Evolutionary conservation across 1,140 invertebrate genomes (phyloP).

Genomic region (Drosophila sproati): DNA sequence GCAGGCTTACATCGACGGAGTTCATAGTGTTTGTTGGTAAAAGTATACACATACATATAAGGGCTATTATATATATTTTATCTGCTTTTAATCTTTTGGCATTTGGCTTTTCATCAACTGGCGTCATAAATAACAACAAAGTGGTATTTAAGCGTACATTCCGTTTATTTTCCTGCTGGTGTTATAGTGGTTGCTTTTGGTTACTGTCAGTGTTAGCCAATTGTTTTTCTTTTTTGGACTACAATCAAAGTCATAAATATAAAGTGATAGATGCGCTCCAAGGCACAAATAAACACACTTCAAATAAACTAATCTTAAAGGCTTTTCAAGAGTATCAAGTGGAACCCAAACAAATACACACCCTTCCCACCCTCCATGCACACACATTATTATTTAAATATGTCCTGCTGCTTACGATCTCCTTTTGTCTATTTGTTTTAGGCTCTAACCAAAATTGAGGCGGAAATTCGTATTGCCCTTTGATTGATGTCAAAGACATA

Average conservation of each 20-base stretch:
- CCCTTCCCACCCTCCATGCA: not conserved
- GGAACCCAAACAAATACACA: slow-evolving; percentile 7
- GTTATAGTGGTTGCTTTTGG: slow-evolving; percentile 27
- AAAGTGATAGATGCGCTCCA: slow-evolving; percentile 68
- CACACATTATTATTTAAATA: slow-evolving; percentile 10
- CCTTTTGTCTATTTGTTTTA: slow-evolving; percentile 47
- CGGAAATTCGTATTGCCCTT: slow-evolving; percentile 56
- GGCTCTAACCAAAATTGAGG: slow-evolving; percentile 31
- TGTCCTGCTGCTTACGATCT: slow-evolving; percentile 32
- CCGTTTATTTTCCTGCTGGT: slow-evolving; percentile 43
- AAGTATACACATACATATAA: slow-evolving; percentile 34
- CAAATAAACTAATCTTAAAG: slow-evolving; percentile 31
- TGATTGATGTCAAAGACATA: slow-evolving; percentile 67
- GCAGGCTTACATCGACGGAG: slow-evolving; percentile 4
- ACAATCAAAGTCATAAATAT: slow-evolving; percentile 75
- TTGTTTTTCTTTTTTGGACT: slow-evolving; percentile 33
- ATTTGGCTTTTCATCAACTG: slow-evolving; percentile 77
- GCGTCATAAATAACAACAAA: slow-evolving; percentile 82
- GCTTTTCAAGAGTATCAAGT: slow-evolving; percentile 14
- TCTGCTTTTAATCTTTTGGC: slow-evolving; percentile 80
- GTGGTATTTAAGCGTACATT: slow-evolving; percentile 72
- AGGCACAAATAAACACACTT: slow-evolving; percentile 43
- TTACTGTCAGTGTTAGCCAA: slow-evolving; percentile 5
- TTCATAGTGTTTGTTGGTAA: slow-evolving; percentile 20
- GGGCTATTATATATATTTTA: slow-evolving; percentile 82